Conservation (phyloP, 2,113 vertebrate species). For the Elachura formosa region DNA sequence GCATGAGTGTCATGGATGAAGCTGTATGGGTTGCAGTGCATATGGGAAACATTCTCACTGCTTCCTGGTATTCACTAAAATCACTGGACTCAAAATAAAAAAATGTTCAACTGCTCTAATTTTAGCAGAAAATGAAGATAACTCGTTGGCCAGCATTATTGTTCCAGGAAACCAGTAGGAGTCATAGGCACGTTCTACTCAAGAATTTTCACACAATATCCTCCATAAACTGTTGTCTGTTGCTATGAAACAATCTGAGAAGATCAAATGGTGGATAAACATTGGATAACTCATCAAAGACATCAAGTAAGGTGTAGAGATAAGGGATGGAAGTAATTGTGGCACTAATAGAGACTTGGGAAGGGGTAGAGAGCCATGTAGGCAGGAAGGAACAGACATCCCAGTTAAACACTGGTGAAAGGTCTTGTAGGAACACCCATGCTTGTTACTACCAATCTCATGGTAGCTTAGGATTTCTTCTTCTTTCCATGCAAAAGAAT, state of each 20-base stretch:
- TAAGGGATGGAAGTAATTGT: neutral
- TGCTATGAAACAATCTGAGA: conserved; percentile 29
- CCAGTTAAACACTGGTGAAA: neutral
- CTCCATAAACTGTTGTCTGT: neutral
- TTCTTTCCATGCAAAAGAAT: neutral
- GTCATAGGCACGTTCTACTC: neutral
- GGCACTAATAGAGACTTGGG: neutral
- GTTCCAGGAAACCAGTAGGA: neutral
- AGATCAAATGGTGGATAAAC: conserved; percentile 32
- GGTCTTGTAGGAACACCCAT: neutral
- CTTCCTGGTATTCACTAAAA: neutral
- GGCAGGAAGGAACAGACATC: neutral
- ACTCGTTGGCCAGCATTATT: neutral
- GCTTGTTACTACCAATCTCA: accelerated
- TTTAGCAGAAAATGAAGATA: neutral
- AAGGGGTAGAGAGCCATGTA: accelerated
- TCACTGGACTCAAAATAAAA: neutral
- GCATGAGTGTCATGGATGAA: neutral
- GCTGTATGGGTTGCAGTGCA: neutral
- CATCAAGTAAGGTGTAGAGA: neutral
- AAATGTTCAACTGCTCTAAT: neutral
- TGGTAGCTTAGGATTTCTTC: neutral
- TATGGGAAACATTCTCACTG: neutral
- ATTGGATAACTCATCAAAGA: conserved; percentile 25
- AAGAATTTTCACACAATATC: neutral